A percentile compares a stretch with the other conserved stretches of the same genome.
Evolutionary conservation across 1,140 invertebrate genomes (phyloP).

Genomic region (Dendroctonus valens): DNA sequence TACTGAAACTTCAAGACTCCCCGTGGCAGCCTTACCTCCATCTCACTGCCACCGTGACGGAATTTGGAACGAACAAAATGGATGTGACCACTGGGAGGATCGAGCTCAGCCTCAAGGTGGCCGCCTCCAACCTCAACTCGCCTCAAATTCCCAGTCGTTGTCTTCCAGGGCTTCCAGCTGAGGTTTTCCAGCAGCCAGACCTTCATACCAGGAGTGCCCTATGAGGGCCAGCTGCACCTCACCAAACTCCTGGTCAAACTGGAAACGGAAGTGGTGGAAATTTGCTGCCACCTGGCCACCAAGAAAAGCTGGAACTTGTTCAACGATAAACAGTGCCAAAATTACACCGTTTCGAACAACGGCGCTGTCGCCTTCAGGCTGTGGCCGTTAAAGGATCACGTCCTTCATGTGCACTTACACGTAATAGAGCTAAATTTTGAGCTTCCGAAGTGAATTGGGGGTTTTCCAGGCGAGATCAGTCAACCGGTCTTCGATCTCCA

Average conservation of each 20-base stretch:
- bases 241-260: constrained; percentile 34
- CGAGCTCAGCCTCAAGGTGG: constrained; percentile 49
- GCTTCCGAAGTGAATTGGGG: not conserved
- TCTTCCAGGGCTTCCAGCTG: constrained; percentile 44
- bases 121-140: not conserved
- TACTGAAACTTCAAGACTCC: constrained; percentile 14
- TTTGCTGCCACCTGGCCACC: constrained; percentile 47
- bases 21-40: constrained; percentile 26
- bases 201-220: constrained; percentile 62
- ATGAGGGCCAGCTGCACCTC: constrained; percentile 55
- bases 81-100: constrained; percentile 53
- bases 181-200: constrained; percentile 54
- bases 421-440: constrained; percentile 24
- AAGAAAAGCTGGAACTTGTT: constrained; percentile 46
- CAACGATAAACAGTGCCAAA: constrained; percentile 39
- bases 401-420: constrained; percentile 40
- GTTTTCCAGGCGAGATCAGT: constrained; percentile 40
- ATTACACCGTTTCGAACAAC: constrained; percentile 36
- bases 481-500: constrained; percentile 35
- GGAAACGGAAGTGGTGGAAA: constrained; percentile 39
- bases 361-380: constrained; percentile 17
- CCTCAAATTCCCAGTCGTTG: too few relatives aligned
- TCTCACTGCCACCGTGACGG: constrained; percentile 59
- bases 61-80: constrained; percentile 59
- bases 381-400: constrained; percentile 42